phyloP scores from a whole-genome alignment of 2,113 vertebrate species.

The Gambusia holbrooki region DNA sequence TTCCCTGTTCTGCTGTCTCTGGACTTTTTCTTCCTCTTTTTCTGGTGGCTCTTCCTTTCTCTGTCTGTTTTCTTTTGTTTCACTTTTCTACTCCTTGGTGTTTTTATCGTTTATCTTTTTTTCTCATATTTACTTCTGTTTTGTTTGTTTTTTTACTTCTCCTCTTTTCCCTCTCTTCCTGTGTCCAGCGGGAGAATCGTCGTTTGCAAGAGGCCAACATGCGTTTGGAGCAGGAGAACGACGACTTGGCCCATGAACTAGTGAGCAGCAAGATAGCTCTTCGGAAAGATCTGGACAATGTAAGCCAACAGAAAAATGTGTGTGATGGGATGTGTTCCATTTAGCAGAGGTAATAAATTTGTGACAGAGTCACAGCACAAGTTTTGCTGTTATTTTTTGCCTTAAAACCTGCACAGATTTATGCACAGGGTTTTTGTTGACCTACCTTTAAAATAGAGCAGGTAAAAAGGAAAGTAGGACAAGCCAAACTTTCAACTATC shows the following conservation, averaged over 20 bases:
- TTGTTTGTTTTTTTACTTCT: not conserved
- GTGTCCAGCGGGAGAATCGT: constrained; percentile 89
- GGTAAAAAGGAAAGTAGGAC: constrained; percentile 26
- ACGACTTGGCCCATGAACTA: constrained; percentile 96
- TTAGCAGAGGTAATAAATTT: not conserved
- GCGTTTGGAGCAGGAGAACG: constrained; percentile 98
- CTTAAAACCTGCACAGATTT: not conserved
- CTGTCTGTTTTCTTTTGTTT: not conserved
- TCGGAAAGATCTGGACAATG: constrained; percentile 95
- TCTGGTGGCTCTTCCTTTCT: constrained; percentile 36
- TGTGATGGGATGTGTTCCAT: not conserved
- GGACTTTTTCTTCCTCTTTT: constrained; percentile 45
- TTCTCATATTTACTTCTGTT: not conserved
- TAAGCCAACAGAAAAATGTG: constrained; percentile 73
- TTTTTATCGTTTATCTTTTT: not conserved
- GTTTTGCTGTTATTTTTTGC: not conserved
- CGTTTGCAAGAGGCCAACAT: constrained; percentile 98
- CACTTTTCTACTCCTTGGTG: not conserved
- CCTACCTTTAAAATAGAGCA: constrained; percentile 24
- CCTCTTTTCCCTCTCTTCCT: not conserved
- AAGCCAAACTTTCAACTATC: constrained; percentile 31
- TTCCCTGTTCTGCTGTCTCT: constrained; percentile 4
- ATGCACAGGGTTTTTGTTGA: not conserved
- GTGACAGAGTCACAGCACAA: not conserved
- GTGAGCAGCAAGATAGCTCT: constrained; percentile 99